Base-by-base conservation (phyloP, 2,797 vertebrate species). In the Sebastolobus altivelis region DNA sequence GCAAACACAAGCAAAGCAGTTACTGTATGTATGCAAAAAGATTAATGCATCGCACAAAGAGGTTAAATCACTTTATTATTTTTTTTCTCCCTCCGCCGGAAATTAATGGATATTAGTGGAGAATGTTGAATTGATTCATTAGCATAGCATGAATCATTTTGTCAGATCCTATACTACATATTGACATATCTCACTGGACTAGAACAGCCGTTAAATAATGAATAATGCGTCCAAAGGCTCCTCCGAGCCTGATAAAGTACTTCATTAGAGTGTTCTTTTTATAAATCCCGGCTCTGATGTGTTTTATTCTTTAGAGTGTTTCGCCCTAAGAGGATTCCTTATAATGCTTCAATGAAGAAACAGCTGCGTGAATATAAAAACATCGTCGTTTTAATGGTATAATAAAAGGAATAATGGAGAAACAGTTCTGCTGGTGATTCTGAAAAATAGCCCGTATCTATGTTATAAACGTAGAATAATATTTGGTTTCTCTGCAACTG, bases 211-310 rank as follows among this genome's bases (percentile, higher is more conserved):
- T 81, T 90, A 79, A 92, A 92, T 90, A 92, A 94, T 94, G 92
- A 94, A 92, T 93, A 92, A 85, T 85, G 71, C 33, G 70, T 90
- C 87, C 76, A 31, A 79, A 80, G 76, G 67, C 81, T 88, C 65
- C 38, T 54, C 70, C 72, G 67, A 75, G 80, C 83, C 86, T 90
- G 88, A 93, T 84, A 81, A 93, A 94, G 79, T 83, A 75, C 87
- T 93, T 94, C 85, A 92, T 94, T 94, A 93, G 84, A 75, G 73
- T 54, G 75, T 76, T 83, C 83, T 93, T 89, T 94, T 93, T 91
- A 90, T 92, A 88, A 92, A 87, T 88, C 70, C 72, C 18, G 4
- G 70, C 65, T 84, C 71, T 86, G 79, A 86, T 89, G 72, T 84
- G 38, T 90, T 87, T 87, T 75, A 77, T 86, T 89, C 75, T 86